Evolutionary conservation across 1,140 invertebrate genomes (phyloP), one percentile per base, ranked within the genome.

Genomic region (Cherax quadricarinatus): DNA sequence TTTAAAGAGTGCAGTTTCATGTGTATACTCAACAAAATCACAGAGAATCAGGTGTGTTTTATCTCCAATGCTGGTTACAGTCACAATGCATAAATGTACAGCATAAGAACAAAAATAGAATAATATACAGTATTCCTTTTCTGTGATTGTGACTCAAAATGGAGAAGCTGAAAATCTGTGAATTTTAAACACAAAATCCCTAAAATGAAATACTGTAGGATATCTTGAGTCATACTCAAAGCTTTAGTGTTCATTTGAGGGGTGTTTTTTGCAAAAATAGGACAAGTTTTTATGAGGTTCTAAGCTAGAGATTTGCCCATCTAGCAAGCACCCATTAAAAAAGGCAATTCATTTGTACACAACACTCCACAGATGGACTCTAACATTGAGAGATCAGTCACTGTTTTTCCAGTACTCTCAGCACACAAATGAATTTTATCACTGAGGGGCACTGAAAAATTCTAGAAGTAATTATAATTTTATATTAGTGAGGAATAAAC

Each of bases 281-380:
- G n/a, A 73, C 70, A 51, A 51, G 62, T 86, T 86, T 86, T 86
- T 86, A 86, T 73, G 70, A 73, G 66, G 60, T 73, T 86, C 60
- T 86, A 86, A 86, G 84, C 84, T 86, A 86, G 84, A 86, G 70
- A 86, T 86, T 66, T 86, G 84, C 84, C 84, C 84, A 86, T 86
- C 84, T 86, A 86, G 84, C 84, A 86, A 86, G 84, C 84, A 86
- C 84, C 84, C 84, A 86, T 86, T 70, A 86, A 73, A 86, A 41
- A 86, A 86, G 84, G 84, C 84, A 86, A 86, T 73, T 86, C 66
- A 73, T 86, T 86, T 86, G 84, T 86, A 86, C 84, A 86, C 84
- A 86, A 86, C 84, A 86, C 84, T 86, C 84, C 84, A 86, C 84
- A 86, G 84, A 86, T 86, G 84, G 60, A 86, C 66, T 73, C 84